These are phyloP conservation scores for Atta colombica DNA, from an alignment of 1,140 invertebrate species.

Conservation along the genomic window DNA sequence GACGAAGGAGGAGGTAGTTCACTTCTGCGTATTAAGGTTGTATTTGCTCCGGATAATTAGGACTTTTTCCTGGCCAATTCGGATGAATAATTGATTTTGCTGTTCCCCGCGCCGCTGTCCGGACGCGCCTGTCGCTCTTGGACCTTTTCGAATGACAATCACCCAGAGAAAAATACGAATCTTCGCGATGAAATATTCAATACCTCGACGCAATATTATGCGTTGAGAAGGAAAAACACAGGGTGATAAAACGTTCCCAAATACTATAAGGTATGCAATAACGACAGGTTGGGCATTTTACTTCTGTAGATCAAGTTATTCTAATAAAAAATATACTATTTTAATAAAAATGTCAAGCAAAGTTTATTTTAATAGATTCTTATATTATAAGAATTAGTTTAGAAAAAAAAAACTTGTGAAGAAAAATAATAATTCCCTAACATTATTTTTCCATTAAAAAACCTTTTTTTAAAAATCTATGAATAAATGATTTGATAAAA, in stretches of 20 bases:
- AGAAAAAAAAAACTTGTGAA: background rate
- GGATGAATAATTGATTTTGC: slow-evolving; percentile 87
- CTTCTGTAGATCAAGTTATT: background rate
- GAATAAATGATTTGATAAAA: background rate
- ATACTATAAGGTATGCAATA: background rate
- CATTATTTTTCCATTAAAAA: background rate
- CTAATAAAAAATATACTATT: background rate
- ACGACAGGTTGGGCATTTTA: background rate
- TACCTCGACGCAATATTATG: slow-evolving; percentile 40
- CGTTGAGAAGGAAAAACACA: slow-evolving; percentile 13
- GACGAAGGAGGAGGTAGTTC: slow-evolving; percentile 65
- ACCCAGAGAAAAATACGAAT: slow-evolving; percentile 77
- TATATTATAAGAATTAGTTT: background rate
- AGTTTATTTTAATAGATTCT: background rate
- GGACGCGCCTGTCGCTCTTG: slow-evolving; percentile 60
- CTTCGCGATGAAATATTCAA: slow-evolving; percentile 82
- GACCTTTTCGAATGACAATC: slow-evolving; percentile 81
- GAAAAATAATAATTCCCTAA: background rate
- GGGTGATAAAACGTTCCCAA: background rate
- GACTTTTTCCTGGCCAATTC: slow-evolving; percentile 86
- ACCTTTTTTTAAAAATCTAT: background rate
- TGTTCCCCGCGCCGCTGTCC: slow-evolving; percentile 62
- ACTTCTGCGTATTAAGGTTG: slow-evolving; percentile 85
- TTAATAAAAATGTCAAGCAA: background rate
- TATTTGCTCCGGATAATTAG: slow-evolving; percentile 87